These are phyloP conservation scores for Calyptomena viridis DNA, from an alignment of 2,113 vertebrate genomes.

Conservation along the genomic window DNA sequence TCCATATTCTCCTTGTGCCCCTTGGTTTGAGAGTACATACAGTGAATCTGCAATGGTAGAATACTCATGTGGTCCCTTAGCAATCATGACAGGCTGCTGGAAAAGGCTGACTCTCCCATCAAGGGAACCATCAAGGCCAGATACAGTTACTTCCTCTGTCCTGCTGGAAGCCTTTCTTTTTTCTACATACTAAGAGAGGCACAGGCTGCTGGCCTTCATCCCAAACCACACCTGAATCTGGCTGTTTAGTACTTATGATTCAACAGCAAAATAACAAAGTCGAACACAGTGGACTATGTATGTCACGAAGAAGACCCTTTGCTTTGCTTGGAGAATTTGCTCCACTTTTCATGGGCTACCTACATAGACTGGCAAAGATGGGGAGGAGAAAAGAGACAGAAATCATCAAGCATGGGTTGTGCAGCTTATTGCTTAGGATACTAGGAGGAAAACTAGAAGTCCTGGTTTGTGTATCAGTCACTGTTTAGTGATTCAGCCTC, in stretches of 20 bases:
- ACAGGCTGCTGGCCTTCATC: not conserved
- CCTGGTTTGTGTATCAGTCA: not conserved
- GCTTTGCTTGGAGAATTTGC: not conserved
- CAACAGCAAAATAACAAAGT: not conserved
- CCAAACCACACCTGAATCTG: not conserved
- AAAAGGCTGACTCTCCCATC: not conserved
- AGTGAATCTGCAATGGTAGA: not conserved
- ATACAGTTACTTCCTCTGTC: not conserved
- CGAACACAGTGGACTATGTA: not conserved
- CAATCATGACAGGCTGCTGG: not conserved
- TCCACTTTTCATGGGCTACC: not conserved
- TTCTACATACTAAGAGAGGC: not conserved
- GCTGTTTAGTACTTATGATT: not conserved
- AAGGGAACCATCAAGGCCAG: not conserved
- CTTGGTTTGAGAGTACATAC: not conserved
- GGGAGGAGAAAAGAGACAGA: not conserved
- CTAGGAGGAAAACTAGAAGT: not conserved
- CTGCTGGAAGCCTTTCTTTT: not conserved
- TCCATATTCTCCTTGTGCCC: not conserved
- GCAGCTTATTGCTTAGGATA: not conserved
- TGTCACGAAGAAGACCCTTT: not conserved
- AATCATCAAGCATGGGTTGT: not conserved
- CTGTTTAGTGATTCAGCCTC: not conserved
- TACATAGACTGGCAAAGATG: not conserved
- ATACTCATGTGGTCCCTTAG: not conserved